Percentiles rank a stretch among this genome's conserved stretches.
These are phyloP conservation scores for Odocoileus hemionus DNA, from an alignment of 2,113 vertebrate genomes.

Conservation along the genomic window DNA sequence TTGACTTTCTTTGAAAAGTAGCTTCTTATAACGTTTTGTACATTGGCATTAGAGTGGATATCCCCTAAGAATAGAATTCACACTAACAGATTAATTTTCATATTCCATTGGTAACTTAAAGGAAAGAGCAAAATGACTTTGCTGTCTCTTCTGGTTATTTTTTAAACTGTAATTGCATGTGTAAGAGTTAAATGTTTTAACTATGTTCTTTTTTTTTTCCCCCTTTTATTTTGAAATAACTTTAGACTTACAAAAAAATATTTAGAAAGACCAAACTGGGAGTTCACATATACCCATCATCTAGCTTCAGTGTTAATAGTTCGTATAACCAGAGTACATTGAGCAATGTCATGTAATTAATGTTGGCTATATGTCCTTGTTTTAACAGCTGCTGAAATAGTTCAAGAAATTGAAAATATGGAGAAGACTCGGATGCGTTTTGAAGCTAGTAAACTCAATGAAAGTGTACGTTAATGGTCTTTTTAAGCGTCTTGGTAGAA, in stretches of 20 bases:
- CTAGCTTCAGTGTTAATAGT: neutral
- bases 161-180: neutral
- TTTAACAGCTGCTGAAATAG: constrained; percentile 89
- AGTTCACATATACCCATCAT: neutral
- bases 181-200: neutral
- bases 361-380: constrained; percentile 29
- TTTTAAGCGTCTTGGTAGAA: neutral
- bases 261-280: neutral
- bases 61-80: neutral
- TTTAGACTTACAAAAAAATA: neutral
- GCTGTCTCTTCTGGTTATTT: neutral
- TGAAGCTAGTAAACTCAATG: constrained; percentile 71
- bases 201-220: neutral
- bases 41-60: neutral
- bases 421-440: constrained; percentile 88
- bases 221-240: neutral
- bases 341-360: neutral
- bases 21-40: neutral
- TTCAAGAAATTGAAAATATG: constrained; percentile 89
- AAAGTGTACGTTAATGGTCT: constrained; percentile 54
- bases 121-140: neutral
- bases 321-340: neutral
- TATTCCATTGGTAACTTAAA: neutral
- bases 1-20: neutral
- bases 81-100: neutral